These are phyloP conservation scores for Myzus persicae DNA, from an alignment of 1,140 invertebrate genomes.

Conservation along the genomic window DNA sequence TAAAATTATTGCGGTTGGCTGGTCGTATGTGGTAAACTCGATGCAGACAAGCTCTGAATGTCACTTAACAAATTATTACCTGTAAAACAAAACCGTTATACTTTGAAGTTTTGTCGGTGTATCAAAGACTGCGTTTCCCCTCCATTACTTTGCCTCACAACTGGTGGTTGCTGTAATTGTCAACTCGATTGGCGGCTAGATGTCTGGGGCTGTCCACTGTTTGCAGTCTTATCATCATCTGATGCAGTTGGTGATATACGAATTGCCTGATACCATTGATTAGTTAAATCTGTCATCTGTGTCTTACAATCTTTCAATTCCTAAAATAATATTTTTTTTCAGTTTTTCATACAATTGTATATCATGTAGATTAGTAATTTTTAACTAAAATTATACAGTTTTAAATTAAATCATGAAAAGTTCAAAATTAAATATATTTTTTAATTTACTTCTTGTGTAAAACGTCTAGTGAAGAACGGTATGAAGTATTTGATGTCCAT, in stretches of 20 bases:
- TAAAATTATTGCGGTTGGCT: slow-evolving; percentile 42
- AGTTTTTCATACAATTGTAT: slow-evolving; percentile 40
- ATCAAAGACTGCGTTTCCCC: slow-evolving; percentile 55
- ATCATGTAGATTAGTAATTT: background rate
- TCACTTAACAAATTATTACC: slow-evolving; percentile 57
- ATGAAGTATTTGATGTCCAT: slow-evolving; percentile 93
- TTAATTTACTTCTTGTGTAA: slow-evolving; percentile 82
- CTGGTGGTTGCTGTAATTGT: slow-evolving; percentile 57
- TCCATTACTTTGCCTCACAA: slow-evolving; percentile 50
- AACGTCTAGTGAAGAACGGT: slow-evolving; percentile 92
- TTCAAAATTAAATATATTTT: background rate
- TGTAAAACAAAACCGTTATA: slow-evolving; percentile 57
- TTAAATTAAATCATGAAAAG: background rate
- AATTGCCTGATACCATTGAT: slow-evolving; percentile 96
- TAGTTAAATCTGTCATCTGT: slow-evolving; percentile 94
- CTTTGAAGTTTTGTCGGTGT: slow-evolving; percentile 56
- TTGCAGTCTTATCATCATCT: slow-evolving; percentile 67
- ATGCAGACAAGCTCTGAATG: slow-evolving; percentile 53
- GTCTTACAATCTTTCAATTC: slow-evolving; percentile 94
- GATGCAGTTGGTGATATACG: slow-evolving; percentile 80
- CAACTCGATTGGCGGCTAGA: slow-evolving; percentile 50
- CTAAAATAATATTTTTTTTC: slow-evolving; percentile 67
- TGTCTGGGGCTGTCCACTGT: slow-evolving; percentile 38
- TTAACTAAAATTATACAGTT: background rate
- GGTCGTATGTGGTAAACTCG: slow-evolving; percentile 49